phyloP scores from a whole-genome alignment of 2,797 vertebrate genomes.

The Astyanax mexicanus region DNA sequence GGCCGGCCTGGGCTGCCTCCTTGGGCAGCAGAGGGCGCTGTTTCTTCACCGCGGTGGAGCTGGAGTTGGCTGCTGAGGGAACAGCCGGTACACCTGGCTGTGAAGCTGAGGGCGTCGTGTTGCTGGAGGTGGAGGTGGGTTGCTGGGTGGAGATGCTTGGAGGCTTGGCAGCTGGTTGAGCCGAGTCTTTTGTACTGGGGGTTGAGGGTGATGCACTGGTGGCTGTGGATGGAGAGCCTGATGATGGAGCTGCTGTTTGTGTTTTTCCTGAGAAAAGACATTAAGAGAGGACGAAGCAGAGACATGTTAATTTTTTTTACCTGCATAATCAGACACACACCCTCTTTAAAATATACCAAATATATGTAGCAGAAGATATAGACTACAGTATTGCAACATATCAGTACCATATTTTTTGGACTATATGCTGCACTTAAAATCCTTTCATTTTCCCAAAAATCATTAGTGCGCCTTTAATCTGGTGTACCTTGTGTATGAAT shows the following conservation, averaged over 20 bases:
- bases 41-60: slow-evolving; percentile 83
- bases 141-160: slow-evolving; percentile 63
- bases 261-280: slow-evolving; percentile 80
- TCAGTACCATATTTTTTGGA: too few species aligned
- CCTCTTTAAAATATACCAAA: too few species aligned
- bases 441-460: too few species aligned
- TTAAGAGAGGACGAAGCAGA: background rate
- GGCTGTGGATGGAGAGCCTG: slow-evolving; percentile 81
- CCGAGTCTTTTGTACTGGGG: slow-evolving; percentile 69
- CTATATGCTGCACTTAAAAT: too few species aligned
- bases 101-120: slow-evolving; percentile 58
- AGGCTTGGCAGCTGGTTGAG: slow-evolving; percentile 78
- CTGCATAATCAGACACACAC: too few species aligned
- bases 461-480: too few species aligned
- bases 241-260: slow-evolving; percentile 73
- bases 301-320: too few species aligned
- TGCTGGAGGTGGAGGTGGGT: slow-evolving; percentile 65
- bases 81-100: slow-evolving; percentile 65
- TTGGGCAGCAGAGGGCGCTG: slow-evolving; percentile 96
- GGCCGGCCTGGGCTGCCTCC: slow-evolving; percentile 89
- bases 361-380: too few species aligned
- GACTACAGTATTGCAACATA: too few species aligned
- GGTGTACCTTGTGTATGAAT: too few species aligned
- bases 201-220: slow-evolving; percentile 66
- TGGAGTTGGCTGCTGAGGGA: slow-evolving; percentile 67